Percentiles rank a stretch among this genome's conserved stretches.
phyloP scores from a whole-genome alignment of 2,888 invertebrate species.

The Elmis aenea region DNA sequence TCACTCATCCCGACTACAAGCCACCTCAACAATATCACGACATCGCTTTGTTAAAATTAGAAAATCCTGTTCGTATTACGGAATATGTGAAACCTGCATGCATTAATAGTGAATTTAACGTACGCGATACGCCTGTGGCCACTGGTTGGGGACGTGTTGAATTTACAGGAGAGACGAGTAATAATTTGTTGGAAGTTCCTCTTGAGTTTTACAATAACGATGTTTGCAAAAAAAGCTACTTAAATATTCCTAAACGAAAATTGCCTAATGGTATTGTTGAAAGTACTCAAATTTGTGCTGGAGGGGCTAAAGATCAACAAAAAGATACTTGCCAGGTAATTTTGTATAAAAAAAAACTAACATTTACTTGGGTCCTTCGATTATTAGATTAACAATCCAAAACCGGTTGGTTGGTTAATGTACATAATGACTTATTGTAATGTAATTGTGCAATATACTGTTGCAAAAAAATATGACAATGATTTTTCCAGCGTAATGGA shows the following conservation, averaged over 20 bases:
- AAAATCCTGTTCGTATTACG: constrained; percentile 36
- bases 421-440: no score
- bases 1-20: constrained; percentile 43
- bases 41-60: constrained; percentile 46
- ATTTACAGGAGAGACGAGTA: constrained; percentile 11
- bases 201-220: constrained; percentile 18
- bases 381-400: no score
- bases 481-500: no score
- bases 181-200: constrained; percentile 24
- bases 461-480: no score
- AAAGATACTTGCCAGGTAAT: constrained; percentile 34
- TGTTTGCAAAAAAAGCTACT: constrained; percentile 19
- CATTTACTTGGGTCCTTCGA: no score
- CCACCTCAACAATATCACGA: constrained; percentile 45
- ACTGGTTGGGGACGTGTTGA: constrained; percentile 41
- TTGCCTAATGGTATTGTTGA: constrained; percentile 23
- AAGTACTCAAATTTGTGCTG: constrained; percentile 31
- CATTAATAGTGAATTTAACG: constrained; percentile 27
- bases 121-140: constrained; percentile 30
- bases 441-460: no score
- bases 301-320: constrained; percentile 15
- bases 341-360: no score
- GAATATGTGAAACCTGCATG: constrained; percentile 45
- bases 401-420: no score
- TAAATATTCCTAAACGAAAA: constrained; percentile 19